Evolutionary conservation across 2,113 vertebrate species (phyloP).

Genomic region (Diadophis punctatus): DNA sequence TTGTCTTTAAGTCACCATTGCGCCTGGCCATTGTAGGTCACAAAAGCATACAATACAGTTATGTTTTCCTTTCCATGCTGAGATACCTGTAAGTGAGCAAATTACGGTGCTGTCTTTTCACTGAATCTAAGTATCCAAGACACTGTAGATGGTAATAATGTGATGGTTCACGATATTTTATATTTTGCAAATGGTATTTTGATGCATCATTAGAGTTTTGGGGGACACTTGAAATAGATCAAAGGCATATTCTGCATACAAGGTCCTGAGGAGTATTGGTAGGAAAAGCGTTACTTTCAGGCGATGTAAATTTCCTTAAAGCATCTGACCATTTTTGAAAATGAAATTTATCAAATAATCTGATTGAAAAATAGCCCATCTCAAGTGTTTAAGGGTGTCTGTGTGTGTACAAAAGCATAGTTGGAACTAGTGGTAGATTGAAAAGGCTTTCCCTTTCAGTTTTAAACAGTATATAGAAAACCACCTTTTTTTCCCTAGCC

Average conservation of each 20-base stretch:
- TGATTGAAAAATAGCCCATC: neutral
- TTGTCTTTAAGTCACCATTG: neutral
- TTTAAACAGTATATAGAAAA: neutral
- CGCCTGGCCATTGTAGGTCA: neutral
- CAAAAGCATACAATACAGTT: neutral
- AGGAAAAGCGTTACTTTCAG: neutral
- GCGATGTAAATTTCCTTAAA: neutral
- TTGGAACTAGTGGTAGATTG: neutral
- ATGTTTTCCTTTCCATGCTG: neutral
- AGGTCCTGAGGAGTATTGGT: neutral
- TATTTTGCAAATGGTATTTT: neutral
- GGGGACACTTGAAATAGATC: neutral
- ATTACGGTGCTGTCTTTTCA: neutral
- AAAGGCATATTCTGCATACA: neutral
- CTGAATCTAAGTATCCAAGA: neutral
- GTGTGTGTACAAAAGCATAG: neutral
- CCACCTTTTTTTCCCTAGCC: neutral
- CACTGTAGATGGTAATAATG: neutral
- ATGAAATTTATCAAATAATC: neutral
- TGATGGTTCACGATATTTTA: neutral
- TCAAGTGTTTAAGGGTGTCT: neutral
- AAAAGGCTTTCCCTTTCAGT: neutral
- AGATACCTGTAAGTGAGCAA: neutral
- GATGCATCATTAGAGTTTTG: neutral
- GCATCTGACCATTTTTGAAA: neutral